Evolutionary conservation across 1,140 invertebrate genomes (phyloP).

Genomic region (Hyposmocoma kahamanoa): DNA sequence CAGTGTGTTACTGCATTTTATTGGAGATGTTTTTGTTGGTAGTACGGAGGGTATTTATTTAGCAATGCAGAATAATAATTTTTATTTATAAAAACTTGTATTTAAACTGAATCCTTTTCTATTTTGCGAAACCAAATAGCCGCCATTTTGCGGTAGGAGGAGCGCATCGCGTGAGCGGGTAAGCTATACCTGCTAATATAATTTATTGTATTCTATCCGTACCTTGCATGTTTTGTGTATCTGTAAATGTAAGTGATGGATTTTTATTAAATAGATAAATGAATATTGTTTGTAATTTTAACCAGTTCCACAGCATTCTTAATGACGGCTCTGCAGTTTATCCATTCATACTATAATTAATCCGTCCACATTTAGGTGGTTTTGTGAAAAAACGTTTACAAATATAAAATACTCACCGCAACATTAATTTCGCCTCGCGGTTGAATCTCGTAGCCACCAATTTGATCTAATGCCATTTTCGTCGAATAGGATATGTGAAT

Average conservation of each 20-base stretch:
- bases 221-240: background rate
- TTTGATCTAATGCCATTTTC: conserved; percentile 75
- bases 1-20: too few species aligned
- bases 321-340: background rate
- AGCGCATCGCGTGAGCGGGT: background rate
- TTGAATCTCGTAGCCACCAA: conserved; percentile 76
- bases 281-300: background rate
- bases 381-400: background rate
- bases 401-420: conserved; percentile 57
- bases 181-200: background rate
- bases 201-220: background rate
- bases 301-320: background rate
- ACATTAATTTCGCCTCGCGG: conserved; percentile 74
- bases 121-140: too few species aligned
- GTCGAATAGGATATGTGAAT: conserved; percentile 80
- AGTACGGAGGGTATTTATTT: too few species aligned
- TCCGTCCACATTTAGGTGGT: background rate
- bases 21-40: too few species aligned
- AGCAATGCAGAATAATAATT: too few species aligned
- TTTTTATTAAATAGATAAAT: background rate
- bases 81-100: too few species aligned
- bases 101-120: too few species aligned
- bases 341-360: background rate
- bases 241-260: background rate
- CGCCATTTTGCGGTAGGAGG: too few species aligned